A percentile compares a stretch with the other conserved stretches of the same genome.
phyloP scores from a whole-genome alignment of 2,113 vertebrate genomes.

The Melospiza georgiana region DNA sequence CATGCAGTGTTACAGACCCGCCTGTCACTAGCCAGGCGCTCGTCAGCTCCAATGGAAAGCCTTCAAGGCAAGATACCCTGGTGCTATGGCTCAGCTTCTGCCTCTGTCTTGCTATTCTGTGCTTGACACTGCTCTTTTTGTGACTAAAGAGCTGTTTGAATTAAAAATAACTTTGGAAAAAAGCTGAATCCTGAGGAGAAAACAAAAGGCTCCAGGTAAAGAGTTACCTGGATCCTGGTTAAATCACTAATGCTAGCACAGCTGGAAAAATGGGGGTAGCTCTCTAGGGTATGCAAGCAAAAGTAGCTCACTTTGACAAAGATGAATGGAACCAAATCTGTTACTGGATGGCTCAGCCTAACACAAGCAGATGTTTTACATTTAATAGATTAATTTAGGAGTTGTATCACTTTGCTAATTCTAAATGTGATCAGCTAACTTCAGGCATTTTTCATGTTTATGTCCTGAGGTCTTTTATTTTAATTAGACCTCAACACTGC shows the following conservation, averaged over 20 bases:
- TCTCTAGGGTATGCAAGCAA: not conserved
- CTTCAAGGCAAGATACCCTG: not conserved
- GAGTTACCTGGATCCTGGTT: not conserved
- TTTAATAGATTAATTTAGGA: not conserved
- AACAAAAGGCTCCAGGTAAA: not conserved
- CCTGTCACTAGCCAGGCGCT: not conserved
- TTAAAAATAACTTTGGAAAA: conserved; percentile 8
- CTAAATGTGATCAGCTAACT: not conserved
- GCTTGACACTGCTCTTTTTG: not conserved
- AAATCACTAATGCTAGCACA: not conserved
- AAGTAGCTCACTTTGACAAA: not conserved
- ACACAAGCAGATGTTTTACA: not conserved
- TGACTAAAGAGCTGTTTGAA: not conserved
- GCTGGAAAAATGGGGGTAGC: not conserved
- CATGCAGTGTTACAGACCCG: conserved; percentile 6
- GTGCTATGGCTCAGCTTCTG: not conserved
- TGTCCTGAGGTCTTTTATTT: not conserved
- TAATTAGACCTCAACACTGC: not conserved
- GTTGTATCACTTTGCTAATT: not conserved
- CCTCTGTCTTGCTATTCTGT: not conserved
- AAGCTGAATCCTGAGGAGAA: not conserved
- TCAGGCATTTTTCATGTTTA: not conserved
- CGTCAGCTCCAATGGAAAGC: not conserved
- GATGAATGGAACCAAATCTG: not conserved
- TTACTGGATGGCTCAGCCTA: not conserved